Evolutionary conservation across 2,113 vertebrate species (phyloP).

Genomic region (Dromiciops gliroides): DNA sequence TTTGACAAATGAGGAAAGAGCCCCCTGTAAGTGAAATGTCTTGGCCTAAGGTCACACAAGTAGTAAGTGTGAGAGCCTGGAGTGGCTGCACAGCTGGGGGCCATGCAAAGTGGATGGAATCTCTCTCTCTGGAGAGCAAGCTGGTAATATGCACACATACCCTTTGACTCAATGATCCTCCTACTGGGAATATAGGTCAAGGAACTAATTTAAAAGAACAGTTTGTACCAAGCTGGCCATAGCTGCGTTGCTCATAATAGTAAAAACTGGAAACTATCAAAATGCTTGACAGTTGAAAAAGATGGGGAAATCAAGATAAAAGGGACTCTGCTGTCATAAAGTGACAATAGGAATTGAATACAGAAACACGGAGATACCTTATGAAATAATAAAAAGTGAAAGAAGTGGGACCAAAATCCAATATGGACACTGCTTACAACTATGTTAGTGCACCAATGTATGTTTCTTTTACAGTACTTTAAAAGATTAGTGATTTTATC

Average conservation of each 20-base stretch:
- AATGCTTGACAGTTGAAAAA: not conserved
- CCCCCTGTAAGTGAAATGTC: not conserved
- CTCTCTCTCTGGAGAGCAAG: not conserved
- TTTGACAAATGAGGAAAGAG: not conserved
- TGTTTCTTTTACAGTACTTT: not conserved
- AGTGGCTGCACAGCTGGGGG: not conserved
- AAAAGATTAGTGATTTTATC: not conserved
- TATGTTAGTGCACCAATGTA: not conserved
- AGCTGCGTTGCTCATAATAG: not conserved
- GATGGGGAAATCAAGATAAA: too few species aligned
- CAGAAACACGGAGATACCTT: too few species aligned
- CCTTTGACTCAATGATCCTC: not conserved
- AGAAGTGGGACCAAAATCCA: not conserved
- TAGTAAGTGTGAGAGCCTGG: not conserved
- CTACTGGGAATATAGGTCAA: not conserved
- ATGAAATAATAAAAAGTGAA: too few species aligned
- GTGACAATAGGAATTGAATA: too few species aligned
- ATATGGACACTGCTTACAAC: not conserved
- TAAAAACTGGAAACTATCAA: not conserved
- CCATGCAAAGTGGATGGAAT: not conserved
- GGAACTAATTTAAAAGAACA: not conserved
- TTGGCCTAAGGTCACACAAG: not conserved
- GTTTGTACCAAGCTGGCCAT: not conserved
- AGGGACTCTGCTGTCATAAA: too few species aligned
- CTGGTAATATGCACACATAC: not conserved